Conservation (phyloP, 2,888 invertebrate species). For the Mesochorus sp. region DNA sequence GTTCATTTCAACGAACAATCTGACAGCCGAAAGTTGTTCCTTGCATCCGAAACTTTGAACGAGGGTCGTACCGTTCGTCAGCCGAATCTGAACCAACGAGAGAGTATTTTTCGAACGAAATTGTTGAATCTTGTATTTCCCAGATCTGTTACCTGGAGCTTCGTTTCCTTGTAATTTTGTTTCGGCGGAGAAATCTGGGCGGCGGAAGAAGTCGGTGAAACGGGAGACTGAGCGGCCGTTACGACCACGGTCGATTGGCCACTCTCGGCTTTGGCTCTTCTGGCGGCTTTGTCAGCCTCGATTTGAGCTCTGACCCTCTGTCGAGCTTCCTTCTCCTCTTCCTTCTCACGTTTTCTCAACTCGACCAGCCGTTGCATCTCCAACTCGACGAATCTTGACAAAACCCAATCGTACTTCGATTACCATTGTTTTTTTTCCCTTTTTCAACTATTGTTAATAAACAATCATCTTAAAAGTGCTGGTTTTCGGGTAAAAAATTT, state of each 20-base stretch:
- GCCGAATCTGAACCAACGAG: conserved; percentile 87
- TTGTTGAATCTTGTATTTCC: neutral
- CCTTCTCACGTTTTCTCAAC: conserved; percentile 92
- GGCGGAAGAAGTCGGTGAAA: conserved; percentile 68
- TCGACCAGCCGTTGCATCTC: conserved; percentile 95
- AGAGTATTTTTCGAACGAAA: too few relatives aligned
- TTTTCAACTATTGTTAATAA: too few relatives aligned
- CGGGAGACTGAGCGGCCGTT: too few relatives aligned
- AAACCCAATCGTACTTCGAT: too few relatives aligned
- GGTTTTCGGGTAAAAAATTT: too few relatives aligned
- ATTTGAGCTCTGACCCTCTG: conserved; percentile 95
- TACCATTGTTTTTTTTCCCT: too few relatives aligned
- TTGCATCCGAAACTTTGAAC: conserved; percentile 91
- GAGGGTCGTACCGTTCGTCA: conserved; percentile 89
- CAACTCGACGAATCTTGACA: conserved; percentile 86
- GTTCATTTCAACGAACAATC: conserved; percentile 93
- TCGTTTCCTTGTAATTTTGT: conserved; percentile 88
- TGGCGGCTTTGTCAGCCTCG: conserved; percentile 93
- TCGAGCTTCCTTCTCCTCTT: conserved; percentile 92
- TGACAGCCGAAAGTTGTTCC: conserved; percentile 95
- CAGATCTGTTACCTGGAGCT: conserved; percentile 84
- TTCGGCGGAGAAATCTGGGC: conserved; percentile 70
- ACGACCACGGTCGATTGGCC: conserved; percentile 77
- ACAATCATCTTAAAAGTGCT: too few relatives aligned
- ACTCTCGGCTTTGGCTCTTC: conserved; percentile 86